Conservation (phyloP, 1,140 invertebrate genomes). For the Planococcus citri region DNA sequence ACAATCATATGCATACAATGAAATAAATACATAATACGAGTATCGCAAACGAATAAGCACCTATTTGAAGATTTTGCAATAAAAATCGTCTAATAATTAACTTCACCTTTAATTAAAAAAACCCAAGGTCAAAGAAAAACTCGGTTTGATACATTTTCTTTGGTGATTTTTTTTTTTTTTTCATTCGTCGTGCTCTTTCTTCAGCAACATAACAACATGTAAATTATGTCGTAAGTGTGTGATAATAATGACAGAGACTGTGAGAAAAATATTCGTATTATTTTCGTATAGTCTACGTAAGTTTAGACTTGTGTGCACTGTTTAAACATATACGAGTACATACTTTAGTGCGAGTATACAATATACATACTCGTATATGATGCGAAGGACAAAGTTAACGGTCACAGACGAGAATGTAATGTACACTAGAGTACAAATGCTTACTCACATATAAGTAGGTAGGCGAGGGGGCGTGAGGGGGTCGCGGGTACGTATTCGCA, state of each 20-base stretch:
- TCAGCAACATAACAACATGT: constrained; percentile 2
- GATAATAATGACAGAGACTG: constrained; percentile 19
- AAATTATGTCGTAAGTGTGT: constrained; percentile 17
- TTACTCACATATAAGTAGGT: background rate
- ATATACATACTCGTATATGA: background rate
- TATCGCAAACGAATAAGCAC: no score
- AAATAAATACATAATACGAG: no score
- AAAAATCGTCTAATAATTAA: constrained; percentile 15
- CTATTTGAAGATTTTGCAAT: background rate
- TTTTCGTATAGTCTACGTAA: no score
- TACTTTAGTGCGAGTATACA: no score
- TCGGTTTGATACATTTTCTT: constrained; percentile 13
- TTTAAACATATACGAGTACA: no score
- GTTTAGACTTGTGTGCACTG: no score
- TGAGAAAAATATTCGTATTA: constrained; percentile 17
- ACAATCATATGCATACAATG: no score
- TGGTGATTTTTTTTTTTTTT: background rate
- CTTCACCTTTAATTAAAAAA: constrained; percentile 15
- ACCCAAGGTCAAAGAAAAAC: constrained; percentile 11
- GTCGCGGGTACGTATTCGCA: no score
- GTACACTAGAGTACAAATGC: background rate
- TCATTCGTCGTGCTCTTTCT: background rate
- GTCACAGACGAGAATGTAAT: background rate
- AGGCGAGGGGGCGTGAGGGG: no score
- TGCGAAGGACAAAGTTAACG: constrained; percentile 16